Evolutionary conservation across 1,140 invertebrate species (phyloP).

Genomic region (Drosophila willistoni): DNA sequence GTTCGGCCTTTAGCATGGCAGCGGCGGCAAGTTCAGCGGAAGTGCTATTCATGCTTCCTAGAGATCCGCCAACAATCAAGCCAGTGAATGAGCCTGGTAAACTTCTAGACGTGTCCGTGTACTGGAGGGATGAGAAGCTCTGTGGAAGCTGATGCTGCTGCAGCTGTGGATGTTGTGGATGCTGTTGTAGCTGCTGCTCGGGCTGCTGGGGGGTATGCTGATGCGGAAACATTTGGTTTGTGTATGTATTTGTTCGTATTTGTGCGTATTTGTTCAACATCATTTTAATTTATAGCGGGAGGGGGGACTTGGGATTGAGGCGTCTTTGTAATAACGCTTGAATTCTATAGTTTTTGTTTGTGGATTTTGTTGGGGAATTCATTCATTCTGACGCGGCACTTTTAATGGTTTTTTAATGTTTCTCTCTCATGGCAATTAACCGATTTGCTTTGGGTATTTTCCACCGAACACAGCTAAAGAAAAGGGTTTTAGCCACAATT

Average conservation of each 20-base stretch:
- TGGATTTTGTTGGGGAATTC: conserved; percentile 7
- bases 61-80: neutral
- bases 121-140: conserved; percentile 54
- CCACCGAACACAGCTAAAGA: conserved; percentile 22
- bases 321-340: neutral
- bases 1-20: conserved; percentile 60
- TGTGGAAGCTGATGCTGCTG: conserved; percentile 36
- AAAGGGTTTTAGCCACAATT: conserved; percentile 13
- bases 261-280: conserved; percentile 72
- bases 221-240: conserved; percentile 72
- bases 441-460: conserved; percentile 36
- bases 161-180: conserved; percentile 33
- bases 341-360: neutral
- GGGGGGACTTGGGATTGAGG: neutral
- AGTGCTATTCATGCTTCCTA: conserved; percentile 11
- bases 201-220: conserved; percentile 47
- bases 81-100: conserved; percentile 1
- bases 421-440: conserved; percentile 42
- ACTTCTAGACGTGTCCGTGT: conserved; percentile 16
- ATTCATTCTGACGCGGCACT: conserved; percentile 28
- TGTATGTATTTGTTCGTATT: conserved; percentile 38
- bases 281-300: conserved; percentile 53
- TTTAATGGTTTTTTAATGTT: conserved; percentile 50
- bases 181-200: conserved; percentile 34
- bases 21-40: conserved; percentile 47